Percentiles rank a stretch among this genome's conserved stretches.
phyloP scores from a whole-genome alignment of 2,888 invertebrate genomes.

The Drosophila koepferae region DNA sequence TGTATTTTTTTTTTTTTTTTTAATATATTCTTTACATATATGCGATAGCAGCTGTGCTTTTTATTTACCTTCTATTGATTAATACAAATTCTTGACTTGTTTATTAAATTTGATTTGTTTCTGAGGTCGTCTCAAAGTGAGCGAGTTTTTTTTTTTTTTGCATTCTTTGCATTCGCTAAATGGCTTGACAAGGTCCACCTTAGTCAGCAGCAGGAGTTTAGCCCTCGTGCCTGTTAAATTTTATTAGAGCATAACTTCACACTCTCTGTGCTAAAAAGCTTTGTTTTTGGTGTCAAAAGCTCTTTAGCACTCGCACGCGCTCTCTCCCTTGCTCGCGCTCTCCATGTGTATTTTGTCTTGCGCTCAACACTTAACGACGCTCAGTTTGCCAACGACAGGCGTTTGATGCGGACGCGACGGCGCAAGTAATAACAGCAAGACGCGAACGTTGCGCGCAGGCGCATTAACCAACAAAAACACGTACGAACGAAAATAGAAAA shows the following conservation, averaged over 20 bases:
- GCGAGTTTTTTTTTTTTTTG: conserved; percentile 64
- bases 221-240: conserved; percentile 53
- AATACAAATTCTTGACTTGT: conserved; percentile 38
- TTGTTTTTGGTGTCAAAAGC: conserved; percentile 38
- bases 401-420: conserved; percentile 72
- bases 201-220: conserved; percentile 39
- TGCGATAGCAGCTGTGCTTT: neutral
- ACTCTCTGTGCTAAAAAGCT: conserved; percentile 67
- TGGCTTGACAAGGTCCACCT: conserved; percentile 56
- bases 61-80: conserved; percentile 8
- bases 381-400: conserved; percentile 78
- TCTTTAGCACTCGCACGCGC: conserved; percentile 40
- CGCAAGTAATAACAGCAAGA: conserved; percentile 33
- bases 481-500: conserved; percentile 34
- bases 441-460: conserved; percentile 61
- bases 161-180: conserved; percentile 10
- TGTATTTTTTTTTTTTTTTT: neutral
- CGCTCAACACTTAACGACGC: conserved; percentile 42
- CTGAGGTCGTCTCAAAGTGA: conserved; percentile 72
- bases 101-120: conserved; percentile 52
- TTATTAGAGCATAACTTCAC: conserved; percentile 57
- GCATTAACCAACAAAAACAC: conserved; percentile 52
- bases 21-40: too few relatives aligned
- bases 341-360: conserved; percentile 54
- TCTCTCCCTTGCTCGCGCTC: conserved; percentile 1